phyloP scores from a whole-genome alignment of 1,140 invertebrate species.

The Drosophila pseudoananassae region DNA sequence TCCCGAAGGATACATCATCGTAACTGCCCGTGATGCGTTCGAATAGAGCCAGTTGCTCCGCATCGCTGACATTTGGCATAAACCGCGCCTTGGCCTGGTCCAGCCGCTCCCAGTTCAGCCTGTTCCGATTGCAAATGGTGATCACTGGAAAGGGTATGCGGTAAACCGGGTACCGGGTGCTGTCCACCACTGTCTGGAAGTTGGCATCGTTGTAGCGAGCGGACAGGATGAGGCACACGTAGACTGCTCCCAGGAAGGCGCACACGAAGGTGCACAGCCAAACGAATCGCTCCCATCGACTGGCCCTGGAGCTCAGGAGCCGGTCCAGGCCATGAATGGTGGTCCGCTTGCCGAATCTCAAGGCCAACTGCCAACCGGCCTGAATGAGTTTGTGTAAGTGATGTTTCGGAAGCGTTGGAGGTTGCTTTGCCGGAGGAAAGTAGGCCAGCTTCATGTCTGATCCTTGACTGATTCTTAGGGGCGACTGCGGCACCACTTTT shows the following conservation, averaged over 20 bases:
- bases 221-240: constrained; percentile 74
- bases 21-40: constrained; percentile 59
- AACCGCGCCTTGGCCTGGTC: constrained; percentile 56
- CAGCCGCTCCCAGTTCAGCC: constrained; percentile 74
- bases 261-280: constrained; percentile 70
- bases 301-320: constrained; percentile 52
- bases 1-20: constrained; percentile 63
- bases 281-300: constrained; percentile 66
- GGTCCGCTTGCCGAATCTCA: constrained; percentile 65
- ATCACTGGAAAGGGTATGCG: constrained; percentile 77
- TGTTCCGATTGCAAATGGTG: constrained; percentile 80
- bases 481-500: constrained; percentile 37
- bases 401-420: constrained; percentile 2
- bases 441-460: constrained; percentile 55
- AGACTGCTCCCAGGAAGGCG: constrained; percentile 69
- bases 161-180: constrained; percentile 72
- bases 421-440: constrained; percentile 17
- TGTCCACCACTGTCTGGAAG: constrained; percentile 78
- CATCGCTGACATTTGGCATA: constrained; percentile 50
- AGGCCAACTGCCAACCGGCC: constrained; percentile 63
- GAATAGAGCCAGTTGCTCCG: constrained; percentile 50
- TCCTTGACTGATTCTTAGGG: not conserved
- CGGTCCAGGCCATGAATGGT: constrained; percentile 75
- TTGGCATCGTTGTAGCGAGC: constrained; percentile 64
- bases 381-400: constrained; percentile 22